Base-by-base conservation (phyloP, 2,888 invertebrate species). In the Ormyrus labotus region DNA sequence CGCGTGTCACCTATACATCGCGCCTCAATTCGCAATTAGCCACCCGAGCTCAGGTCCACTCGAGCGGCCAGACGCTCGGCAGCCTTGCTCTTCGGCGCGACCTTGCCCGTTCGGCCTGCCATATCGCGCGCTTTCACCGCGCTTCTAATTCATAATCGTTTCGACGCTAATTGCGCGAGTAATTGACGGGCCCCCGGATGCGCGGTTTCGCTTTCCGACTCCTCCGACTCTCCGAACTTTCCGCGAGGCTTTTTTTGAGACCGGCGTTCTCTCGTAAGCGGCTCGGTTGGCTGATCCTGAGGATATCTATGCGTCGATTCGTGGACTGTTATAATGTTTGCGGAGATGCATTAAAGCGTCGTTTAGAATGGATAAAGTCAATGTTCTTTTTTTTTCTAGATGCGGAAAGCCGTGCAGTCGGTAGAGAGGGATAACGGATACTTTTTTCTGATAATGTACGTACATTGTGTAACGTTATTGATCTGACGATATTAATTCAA, bases 71-170 rank as follows among this genome's bases (percentile, higher is more conserved):
- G 68, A 68, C 55, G 45, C 45, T 6, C 68, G 55, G 55, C 55
- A 70, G 60, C 70, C 58, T 70, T 60, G 70, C 48, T 47, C 4
- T 11, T 4, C 58, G 13, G n/a, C 11, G 5, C 73, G 57, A 74
- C 64, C 65, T 74, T 74, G 65, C 2, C 57, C 47, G 34, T 58
- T n/a, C 70, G 61, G 7, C 8, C 64, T 53, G 7, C 8, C 55
- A 55, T 53, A 34, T n/a, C 53, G 64, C 53, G 64, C 53, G 75
- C 75, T 68, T 75, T 75, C 75, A 68, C 69, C 58, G 51, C 34
- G 55, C 48, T n/a, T 6, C 51, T 69, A 76, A 61, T 69, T 61
- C 61, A 76, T 63, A 63, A 76, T 76, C 69, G 69, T 71, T 78
- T 58, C 47, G 13, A 63, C 65, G 77, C 55, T 70, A 64, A 71